These are phyloP conservation scores for Autographa gamma DNA, from an alignment of 2,888 invertebrate genomes.

Conservation along the genomic window DNA sequence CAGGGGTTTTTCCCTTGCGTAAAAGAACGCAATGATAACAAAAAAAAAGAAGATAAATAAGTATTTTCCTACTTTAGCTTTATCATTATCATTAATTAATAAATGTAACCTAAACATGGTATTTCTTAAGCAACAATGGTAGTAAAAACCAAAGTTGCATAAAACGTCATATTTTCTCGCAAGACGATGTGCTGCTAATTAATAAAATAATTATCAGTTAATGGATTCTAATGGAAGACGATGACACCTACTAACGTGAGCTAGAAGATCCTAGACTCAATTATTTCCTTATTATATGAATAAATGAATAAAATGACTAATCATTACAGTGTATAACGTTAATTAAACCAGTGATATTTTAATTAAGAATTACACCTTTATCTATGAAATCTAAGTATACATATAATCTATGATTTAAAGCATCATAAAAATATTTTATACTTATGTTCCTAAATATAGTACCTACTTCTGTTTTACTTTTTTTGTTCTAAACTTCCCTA, in stretches of 20 bases:
- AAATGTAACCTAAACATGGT: too few species aligned
- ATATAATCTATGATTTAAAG: not conserved
- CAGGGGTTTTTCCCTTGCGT: not conserved
- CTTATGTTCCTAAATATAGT: too few species aligned
- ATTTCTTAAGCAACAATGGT: too few species aligned
- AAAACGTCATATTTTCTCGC: not conserved
- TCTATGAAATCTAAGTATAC: conserved; percentile 8
- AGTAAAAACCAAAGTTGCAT: not conserved
- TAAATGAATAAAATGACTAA: conserved; percentile 39
- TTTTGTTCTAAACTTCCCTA: too few species aligned
- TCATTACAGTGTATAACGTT: conserved; percentile 32
- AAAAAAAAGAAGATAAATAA: not conserved
- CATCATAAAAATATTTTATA: too few species aligned
- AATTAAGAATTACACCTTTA: conserved; percentile 10
- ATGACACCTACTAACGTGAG: conserved; percentile 28
- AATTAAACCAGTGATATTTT: conserved; percentile 36
- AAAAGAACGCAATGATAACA: not conserved
- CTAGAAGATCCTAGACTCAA: conserved; percentile 20
- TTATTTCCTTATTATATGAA: conserved; percentile 41
- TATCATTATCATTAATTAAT: too few species aligned
- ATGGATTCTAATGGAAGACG: conserved; percentile 24
- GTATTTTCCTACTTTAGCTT: too few species aligned
- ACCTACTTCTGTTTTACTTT: too few species aligned
- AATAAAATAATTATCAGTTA: conserved; percentile 19
- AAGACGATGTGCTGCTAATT: not conserved